Conservation (phyloP, 2,797 vertebrate species). For the Falco peregrinus region DNA sequence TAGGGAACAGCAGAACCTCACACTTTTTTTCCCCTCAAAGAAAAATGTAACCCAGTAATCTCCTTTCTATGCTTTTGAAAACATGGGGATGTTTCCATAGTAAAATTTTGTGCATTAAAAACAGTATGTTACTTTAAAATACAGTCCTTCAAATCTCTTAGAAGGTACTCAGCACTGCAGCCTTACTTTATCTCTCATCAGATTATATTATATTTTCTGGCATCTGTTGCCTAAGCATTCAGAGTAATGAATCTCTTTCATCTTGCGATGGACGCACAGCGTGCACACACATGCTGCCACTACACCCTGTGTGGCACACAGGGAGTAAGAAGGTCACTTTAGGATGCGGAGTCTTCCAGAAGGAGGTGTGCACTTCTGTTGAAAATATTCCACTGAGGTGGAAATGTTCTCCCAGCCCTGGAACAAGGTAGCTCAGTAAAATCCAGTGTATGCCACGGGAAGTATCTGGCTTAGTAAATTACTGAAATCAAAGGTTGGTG, state of each 20-base stretch:
- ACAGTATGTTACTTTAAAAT: background rate
- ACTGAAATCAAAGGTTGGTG: background rate
- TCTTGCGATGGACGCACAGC: background rate
- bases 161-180: background rate
- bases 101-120: background rate
- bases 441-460: background rate
- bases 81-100: fast-evolving
- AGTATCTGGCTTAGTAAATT: background rate
- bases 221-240: background rate
- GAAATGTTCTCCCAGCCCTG: background rate
- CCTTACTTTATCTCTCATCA: background rate
- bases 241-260: background rate
- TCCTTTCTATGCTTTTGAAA: fast-evolving
- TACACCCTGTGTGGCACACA: fast-evolving
- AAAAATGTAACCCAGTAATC: background rate
- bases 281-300: background rate
- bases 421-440: background rate
- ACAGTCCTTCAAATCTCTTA: background rate
- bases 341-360: background rate
- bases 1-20: background rate
- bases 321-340: background rate
- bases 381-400: background rate
- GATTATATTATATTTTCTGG: background rate
- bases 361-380: background rate
- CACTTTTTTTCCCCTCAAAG: fast-evolving